Base-by-base conservation (phyloP, 1,140 invertebrate species). In the Leptinotarsa texana region DNA sequence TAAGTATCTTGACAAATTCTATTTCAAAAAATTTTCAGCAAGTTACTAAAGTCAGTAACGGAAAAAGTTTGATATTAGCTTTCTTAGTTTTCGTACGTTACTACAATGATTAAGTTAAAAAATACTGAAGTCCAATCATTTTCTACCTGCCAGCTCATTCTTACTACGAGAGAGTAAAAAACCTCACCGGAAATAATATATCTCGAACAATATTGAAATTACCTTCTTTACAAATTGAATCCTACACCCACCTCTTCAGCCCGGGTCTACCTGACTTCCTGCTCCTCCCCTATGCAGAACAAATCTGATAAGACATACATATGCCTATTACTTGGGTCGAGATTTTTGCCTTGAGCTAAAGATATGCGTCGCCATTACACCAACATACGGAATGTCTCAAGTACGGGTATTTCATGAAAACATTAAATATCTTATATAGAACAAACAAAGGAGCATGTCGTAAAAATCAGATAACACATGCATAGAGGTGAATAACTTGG, bases 191-290 rank as follows among this genome's bases (percentile, higher is more conserved):
- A 57, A 57, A 57, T 57, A 57, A 57, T 57, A 57, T 57, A 57
- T 57, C 51, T 57, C 51, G 13, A 57, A 57, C 51, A 42, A 11
- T 42, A 57, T 57, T n/a, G 4, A 57, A 57, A 57, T 18, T 57
- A 8, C 17, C 51, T 13, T 57, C 51, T 57, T 57, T 17, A 57
- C 51, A 57, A 57, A 57, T 57, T 15, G n/a, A 57, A 57, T 57
- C 0, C n/a, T 57, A 15, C 51, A 57, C 51, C 51, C 51, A 57
- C 22, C 24, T 24, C 65, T 27, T n/a, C 42, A 67, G 42, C 42
- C 65, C 65, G 18, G 27, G 65, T 42, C 27, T 67, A 67, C 65
- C 65, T 67, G 65, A 27, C 65, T 67, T 67, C 65, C 42, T 67
- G 65, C 65, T 15, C 24, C 42, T 6, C 65, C 65, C 65, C 65